These are phyloP conservation scores for Coturnix japonica DNA, from an alignment of 2,113 vertebrate genomes.

Conservation along the genomic window DNA sequence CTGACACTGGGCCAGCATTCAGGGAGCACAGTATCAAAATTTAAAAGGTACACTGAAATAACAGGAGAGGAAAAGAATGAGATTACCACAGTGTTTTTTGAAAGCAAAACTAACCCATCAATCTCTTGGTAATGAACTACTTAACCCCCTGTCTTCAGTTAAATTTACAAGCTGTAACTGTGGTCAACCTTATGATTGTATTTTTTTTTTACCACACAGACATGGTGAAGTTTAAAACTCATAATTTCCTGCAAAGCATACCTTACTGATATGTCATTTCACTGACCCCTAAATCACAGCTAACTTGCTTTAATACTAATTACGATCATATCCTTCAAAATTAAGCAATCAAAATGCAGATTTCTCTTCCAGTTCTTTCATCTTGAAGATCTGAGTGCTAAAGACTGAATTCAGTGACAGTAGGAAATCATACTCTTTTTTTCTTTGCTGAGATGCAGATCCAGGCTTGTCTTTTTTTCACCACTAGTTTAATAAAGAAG, in stretches of 20 bases:
- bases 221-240: neutral
- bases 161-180: neutral
- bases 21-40: neutral
- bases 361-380: neutral
- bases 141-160: neutral
- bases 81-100: neutral
- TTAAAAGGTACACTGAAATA: neutral
- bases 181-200: neutral
- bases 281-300: neutral
- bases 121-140: neutral
- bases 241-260: neutral
- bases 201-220: neutral
- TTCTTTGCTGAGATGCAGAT: neutral
- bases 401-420: neutral
- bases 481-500: neutral
- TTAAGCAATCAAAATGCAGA: neutral
- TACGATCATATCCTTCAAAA: neutral
- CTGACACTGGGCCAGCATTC: neutral
- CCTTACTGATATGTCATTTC: neutral
- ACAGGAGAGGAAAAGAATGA: neutral
- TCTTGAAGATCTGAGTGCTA: neutral
- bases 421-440: neutral
- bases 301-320: neutral
- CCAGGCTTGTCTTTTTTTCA: neutral
- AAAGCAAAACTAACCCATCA: neutral